Evolutionary conservation across 2,797 vertebrate species (phyloP), one percentile per base, ranked within the genome.

Genomic region (Microhierax caerulescens): DNA sequence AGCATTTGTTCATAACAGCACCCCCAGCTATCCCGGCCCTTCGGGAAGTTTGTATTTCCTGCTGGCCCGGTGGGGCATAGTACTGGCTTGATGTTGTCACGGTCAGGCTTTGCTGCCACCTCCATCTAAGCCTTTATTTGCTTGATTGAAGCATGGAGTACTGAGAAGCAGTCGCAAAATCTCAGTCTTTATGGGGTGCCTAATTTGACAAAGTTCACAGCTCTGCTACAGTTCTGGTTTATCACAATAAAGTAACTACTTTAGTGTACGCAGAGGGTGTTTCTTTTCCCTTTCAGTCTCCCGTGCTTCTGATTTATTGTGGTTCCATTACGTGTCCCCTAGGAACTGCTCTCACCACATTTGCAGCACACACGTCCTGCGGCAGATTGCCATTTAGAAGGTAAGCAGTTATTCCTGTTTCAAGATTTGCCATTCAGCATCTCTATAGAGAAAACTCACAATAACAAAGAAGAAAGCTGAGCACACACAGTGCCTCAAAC

Each of bases 171-270:
- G 34, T 22, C 5, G 15, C 0, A 0, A 85, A 84, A 45, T 78
- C 36, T 69, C 20, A 1, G 7, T 43, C 32, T 36, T 69, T 47
- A 34, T 53, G 25, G 4, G 22, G 45, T 50, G n/a, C 23, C 34
- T 84, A 57, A 21, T 43, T n/a, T 73, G 83, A 65, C 67, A 85
- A 78, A 92, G 24, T 67, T 90, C 73, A 54, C 28, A 75, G 57
- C 30, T 92, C 65, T 65, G 30, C 61, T 76, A 16, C 34, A 78
- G 15, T 47, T 88, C 50, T 24, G 5, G 47, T 43, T 73, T 76
- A 47, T 56, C 43, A 16, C 25, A 47, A 60, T 32, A 51, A 84
- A 59, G 37, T 41, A 68, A 57, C 32, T 20, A 61, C 2, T 47
- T 84, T 41, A 37, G 25, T 23, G 34, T 20, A 64, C 72, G 39